These are phyloP conservation scores for Junonia oenone DNA, from an alignment of 2,888 invertebrate genomes.

Conservation along the genomic window DNA sequence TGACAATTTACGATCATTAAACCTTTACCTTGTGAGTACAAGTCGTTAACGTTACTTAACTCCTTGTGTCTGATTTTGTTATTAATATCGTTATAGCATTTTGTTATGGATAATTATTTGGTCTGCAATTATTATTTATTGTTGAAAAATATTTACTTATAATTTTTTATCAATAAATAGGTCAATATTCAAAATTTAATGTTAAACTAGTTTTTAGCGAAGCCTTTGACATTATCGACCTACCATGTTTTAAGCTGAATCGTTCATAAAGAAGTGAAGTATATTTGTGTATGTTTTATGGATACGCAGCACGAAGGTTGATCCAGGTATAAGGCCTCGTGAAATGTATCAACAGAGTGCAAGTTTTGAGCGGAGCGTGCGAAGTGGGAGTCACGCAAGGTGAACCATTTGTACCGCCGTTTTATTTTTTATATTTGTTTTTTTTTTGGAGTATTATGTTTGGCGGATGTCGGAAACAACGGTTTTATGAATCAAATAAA, in stretches of 20 bases:
- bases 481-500: conserved; percentile 5
- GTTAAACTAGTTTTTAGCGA: conserved; percentile 19
- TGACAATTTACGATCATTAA: conserved; percentile 28
- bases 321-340: conserved; percentile 69
- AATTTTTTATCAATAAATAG: too few species aligned
- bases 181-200: too few species aligned
- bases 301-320: conserved; percentile 52
- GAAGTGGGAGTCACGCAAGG: conserved; percentile 70
- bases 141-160: too few species aligned
- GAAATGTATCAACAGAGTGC: conserved; percentile 74
- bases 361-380: conserved; percentile 73
- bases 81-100: background rate
- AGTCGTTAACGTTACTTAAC: conserved; percentile 6
- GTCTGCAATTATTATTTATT: too few species aligned
- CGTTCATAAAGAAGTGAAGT: conserved; percentile 39
- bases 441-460: conserved; percentile 32
- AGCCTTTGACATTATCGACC: conserved; percentile 51
- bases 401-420: conserved; percentile 45
- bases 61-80: background rate
- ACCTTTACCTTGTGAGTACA: conserved; percentile 5
- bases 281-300: conserved; percentile 35
- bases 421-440: conserved; percentile 45
- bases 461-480: conserved; percentile 38
- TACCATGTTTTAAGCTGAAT: conserved; percentile 49
- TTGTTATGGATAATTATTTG: conserved; percentile 36